Conservation (phyloP, 2,888 invertebrate species). For the Caenorhabditis sp. region DNA sequence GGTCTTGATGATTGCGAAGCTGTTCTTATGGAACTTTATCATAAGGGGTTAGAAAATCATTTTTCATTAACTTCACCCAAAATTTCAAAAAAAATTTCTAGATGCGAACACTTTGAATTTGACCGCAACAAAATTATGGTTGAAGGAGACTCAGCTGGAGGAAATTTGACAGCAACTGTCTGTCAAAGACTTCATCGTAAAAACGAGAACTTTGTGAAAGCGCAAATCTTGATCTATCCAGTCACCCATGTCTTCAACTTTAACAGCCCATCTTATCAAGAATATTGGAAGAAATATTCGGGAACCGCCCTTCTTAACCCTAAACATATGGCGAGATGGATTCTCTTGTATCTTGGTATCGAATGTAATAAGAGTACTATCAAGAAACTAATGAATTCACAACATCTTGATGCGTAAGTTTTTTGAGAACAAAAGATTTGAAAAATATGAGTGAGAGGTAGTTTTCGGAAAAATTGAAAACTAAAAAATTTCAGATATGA, state of each 20-base stretch:
- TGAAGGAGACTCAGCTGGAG: slow-evolving; percentile 70
- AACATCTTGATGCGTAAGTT: slow-evolving; percentile 55
- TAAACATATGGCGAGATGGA: slow-evolving; percentile 59
- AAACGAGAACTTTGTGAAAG: slow-evolving; percentile 24
- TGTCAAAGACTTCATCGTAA: slow-evolving; percentile 33
- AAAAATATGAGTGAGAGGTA: neutral
- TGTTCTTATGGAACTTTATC: slow-evolving; percentile 60
- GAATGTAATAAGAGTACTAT: slow-evolving; percentile 57
- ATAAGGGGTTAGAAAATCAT: slow-evolving; percentile 43
- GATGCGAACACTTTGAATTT: slow-evolving; percentile 52
- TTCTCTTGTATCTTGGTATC: slow-evolving; percentile 65
- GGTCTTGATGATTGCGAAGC: slow-evolving; percentile 71
- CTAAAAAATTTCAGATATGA: too few relatives aligned
- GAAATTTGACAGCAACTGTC: slow-evolving; percentile 62
- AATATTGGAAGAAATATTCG: slow-evolving; percentile 57
- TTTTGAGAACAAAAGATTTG: neutral
- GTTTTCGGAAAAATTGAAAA: slow-evolving; percentile 18
- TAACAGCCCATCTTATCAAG: slow-evolving; percentile 61
- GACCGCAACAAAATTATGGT: slow-evolving; percentile 60
- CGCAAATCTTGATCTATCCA: slow-evolving; percentile 72
- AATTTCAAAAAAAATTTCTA: slow-evolving; percentile 9
- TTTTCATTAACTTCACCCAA: neutral
- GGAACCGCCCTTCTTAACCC: slow-evolving; percentile 53
- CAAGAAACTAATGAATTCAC: slow-evolving; percentile 55
- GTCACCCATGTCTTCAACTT: slow-evolving; percentile 72